Percentiles rank a stretch among this genome's conserved stretches.
Evolutionary conservation across 2,113 vertebrate species (phyloP).

Genomic region (Leptobrachium leishanense): DNA sequence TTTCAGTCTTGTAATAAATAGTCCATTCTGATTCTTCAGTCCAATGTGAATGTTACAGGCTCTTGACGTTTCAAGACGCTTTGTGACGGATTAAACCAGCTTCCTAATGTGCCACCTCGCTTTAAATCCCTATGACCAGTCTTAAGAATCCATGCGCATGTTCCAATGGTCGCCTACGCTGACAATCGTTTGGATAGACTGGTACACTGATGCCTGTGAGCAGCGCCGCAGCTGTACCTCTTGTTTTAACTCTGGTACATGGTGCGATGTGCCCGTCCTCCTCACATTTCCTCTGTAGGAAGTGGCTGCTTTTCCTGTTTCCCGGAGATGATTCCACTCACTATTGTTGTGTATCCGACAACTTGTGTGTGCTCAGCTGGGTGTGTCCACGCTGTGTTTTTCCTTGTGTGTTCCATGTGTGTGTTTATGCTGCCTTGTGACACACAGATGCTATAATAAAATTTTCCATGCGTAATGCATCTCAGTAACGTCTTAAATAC

Average conservation of each 20-base stretch:
- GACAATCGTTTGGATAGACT: background rate
- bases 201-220: constrained; percentile 8
- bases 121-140: constrained; percentile 12
- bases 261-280: constrained; percentile 19
- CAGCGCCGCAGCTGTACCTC: background rate
- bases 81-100: no score
- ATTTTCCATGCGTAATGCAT: no score
- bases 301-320: constrained; percentile 47
- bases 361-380: constrained; percentile 31
- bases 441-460: background rate
- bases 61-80: no score
- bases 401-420: constrained; percentile 12
- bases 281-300: constrained; percentile 48
- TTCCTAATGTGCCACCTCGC: constrained; percentile 7
- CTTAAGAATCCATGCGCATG: background rate
- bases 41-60: no score
- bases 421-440: background rate
- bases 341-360: constrained; percentile 49
- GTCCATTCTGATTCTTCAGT: no score
- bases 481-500: no score
- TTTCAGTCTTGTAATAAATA: no score
- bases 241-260: background rate
- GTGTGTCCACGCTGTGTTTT: constrained; percentile 19
- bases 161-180: background rate
- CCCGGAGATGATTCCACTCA: constrained; percentile 48